Conservation (phyloP, 1,140 invertebrate species). For the Drosophila baimaii region DNA sequence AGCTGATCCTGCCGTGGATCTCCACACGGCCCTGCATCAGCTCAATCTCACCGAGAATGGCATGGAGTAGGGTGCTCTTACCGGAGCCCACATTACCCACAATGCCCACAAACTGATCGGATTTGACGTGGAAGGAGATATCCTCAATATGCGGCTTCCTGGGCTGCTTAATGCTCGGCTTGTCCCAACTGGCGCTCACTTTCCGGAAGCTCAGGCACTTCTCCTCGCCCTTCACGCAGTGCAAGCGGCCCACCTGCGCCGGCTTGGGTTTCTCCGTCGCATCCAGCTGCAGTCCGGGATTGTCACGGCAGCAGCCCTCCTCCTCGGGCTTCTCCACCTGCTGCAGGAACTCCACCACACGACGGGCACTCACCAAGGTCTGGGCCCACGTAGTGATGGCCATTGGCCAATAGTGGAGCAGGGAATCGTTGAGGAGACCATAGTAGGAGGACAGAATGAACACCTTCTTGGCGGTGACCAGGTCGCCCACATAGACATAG, state of each 20-base stretch:
- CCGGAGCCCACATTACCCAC: slow-evolving; percentile 92
- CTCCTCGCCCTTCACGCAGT: slow-evolving; percentile 73
- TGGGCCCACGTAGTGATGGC: slow-evolving; percentile 87
- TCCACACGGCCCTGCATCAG: slow-evolving; percentile 86
- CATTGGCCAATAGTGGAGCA: slow-evolving; percentile 89
- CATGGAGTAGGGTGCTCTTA: slow-evolving; percentile 90
- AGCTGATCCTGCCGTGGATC: slow-evolving; percentile 89
- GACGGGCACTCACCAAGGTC: slow-evolving; percentile 87
- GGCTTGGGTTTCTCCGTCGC: slow-evolving; percentile 16
- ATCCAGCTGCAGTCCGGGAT: slow-evolving; percentile 45
- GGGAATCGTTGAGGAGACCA: slow-evolving; percentile 85
- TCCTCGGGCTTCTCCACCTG: slow-evolving; percentile 51
- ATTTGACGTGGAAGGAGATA: slow-evolving; percentile 84
- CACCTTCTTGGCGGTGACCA: slow-evolving; percentile 87
- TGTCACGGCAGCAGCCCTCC: slow-evolving; percentile 48
- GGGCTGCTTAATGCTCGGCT: slow-evolving; percentile 35
- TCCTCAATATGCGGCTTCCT: slow-evolving; percentile 84
- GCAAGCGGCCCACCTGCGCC: slow-evolving; percentile 32
- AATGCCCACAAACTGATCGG: slow-evolving; percentile 87
- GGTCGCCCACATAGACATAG: slow-evolving; percentile 86
- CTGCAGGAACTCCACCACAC: slow-evolving; percentile 87
- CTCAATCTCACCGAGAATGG: slow-evolving; percentile 89
- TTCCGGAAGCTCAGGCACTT: slow-evolving; percentile 66
- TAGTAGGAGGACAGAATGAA: slow-evolving; percentile 85
- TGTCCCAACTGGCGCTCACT: slow-evolving; percentile 84